Base-by-base conservation (phyloP, 2,113 vertebrate genomes). In the Ptyas mucosa region DNA sequence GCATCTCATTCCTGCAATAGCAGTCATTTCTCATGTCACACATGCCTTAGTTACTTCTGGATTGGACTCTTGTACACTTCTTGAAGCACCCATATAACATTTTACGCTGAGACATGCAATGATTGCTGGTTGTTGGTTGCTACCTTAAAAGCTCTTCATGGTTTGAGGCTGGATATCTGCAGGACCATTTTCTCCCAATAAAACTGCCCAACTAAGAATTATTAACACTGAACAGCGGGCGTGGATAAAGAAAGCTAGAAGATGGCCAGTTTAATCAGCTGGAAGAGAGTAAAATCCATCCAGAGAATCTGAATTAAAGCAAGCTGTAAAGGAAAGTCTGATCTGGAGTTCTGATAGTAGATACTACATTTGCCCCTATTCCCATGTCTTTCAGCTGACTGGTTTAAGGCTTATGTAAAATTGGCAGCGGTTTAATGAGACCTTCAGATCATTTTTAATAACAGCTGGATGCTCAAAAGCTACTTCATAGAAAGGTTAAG, bases 311-410 rank as follows among this genome's bases (percentile, higher is more conserved):
- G 90, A 87, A 88, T 51, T 0, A 0, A 52, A 46, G 5, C 8
- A 69, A 89, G 26, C 46, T 1, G 0, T 85, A 55, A 89, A 89
- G 23, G 55, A 75, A 93, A 18, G 29, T n/a, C 10, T 26, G 0
- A 88, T 2, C 0, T 29, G 18, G 92, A 93, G 88, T 75, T 88
- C 95, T 0, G 39, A 94, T 55, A 91, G 55, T 51, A 91, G 92
- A 0, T 5, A 93, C 90, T 88, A 54, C 9, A 5, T 49, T 90
- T 96, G 96, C 94, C 96, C 95, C 7, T 15, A 81, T 43, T 94
- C 89, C 1, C 0, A 49, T 93, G 4, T 0, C 4, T 57, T 94
- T 96, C 96, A 96, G 96, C 95, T 97, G 96, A 96, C 95, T 3
- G 1, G 85, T 61, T 94, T 93, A 54, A 89, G 39, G 0, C 0